Conservation (phyloP, 2,888 invertebrate genomes). For the Leptarthrus brevirostris region DNA sequence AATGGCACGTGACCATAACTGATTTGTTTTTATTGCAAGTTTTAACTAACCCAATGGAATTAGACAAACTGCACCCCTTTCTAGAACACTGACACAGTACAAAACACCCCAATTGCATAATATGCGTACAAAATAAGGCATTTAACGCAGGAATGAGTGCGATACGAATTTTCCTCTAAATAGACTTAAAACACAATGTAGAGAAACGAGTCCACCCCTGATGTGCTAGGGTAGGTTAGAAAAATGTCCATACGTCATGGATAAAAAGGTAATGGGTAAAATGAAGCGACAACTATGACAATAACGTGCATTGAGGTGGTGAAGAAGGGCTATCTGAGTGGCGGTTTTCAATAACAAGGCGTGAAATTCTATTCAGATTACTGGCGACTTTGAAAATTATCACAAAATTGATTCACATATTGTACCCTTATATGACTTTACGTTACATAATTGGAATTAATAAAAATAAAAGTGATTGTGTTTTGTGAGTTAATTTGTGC, state of each 20-base stretch:
- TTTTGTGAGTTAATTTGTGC: no score
- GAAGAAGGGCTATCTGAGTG: no score
- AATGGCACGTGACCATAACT: slow-evolving; percentile 66
- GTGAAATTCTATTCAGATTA: slow-evolving; percentile 13
- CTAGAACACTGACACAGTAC: not conserved
- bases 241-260: slow-evolving; percentile 28
- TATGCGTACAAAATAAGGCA: slow-evolving; percentile 12
- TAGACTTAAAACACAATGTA: slow-evolving; percentile 29
- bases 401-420: no score
- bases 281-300: slow-evolving; percentile 18
- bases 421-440: no score
- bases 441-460: no score
- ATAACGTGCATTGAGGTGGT: not conserved
- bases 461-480: no score
- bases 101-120: slow-evolving; percentile 22
- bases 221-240: not conserved
- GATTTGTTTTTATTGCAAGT: slow-evolving; percentile 64
- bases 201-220: not conserved
- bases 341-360: no score
- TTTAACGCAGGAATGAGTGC: slow-evolving; percentile 21
- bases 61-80: slow-evolving; percentile 8
- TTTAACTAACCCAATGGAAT: slow-evolving; percentile 19
- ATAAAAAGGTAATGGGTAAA: slow-evolving; percentile 1
- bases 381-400: no score
- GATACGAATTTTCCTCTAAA: not conserved